Percentiles rank a stretch among this genome's conserved stretches.
Conservation (phyloP, 2,888 invertebrate species). For the Omphaloscelis lunosa region DNA sequence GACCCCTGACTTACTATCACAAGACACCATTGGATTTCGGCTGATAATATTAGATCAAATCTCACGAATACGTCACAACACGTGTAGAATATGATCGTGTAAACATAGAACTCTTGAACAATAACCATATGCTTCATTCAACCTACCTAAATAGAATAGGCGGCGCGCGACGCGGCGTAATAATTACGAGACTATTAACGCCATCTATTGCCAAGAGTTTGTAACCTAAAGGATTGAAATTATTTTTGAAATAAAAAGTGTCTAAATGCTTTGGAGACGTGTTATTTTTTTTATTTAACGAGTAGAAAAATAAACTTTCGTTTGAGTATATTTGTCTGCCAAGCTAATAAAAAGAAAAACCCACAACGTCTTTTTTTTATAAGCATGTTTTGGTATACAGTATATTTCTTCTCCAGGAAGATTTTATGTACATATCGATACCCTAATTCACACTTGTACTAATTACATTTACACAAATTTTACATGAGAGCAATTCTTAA, state of each 20-base stretch:
- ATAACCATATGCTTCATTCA: not conserved
- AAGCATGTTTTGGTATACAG: not conserved
- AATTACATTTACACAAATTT: too few species aligned
- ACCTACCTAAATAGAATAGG: not conserved
- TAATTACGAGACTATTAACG: constrained; percentile 59
- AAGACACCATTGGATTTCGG: not conserved
- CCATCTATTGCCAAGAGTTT: constrained; percentile 68
- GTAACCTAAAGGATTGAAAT: not conserved
- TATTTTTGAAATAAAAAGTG: not conserved
- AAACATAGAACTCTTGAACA: constrained; percentile 21
- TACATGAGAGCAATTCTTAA: too few species aligned
- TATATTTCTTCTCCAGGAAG: not conserved
- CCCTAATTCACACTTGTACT: too few species aligned
- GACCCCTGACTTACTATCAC: too few species aligned
- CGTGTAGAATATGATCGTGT: constrained; percentile 35
- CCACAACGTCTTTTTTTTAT: too few species aligned
- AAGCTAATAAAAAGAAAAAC: too few species aligned
- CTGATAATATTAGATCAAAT: constrained; percentile 2
- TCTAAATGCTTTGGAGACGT: not conserved
- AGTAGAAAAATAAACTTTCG: too few species aligned
- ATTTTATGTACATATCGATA: too few species aligned
- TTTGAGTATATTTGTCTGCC: too few species aligned
- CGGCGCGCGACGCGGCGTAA: not conserved
- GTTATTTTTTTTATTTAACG: too few species aligned
- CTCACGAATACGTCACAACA: constrained; percentile 27